Evolutionary conservation across 2,797 vertebrate genomes (phyloP), one percentile per base, ranked within the genome.

Genomic region (Geotrypetes seraphini): DNA sequence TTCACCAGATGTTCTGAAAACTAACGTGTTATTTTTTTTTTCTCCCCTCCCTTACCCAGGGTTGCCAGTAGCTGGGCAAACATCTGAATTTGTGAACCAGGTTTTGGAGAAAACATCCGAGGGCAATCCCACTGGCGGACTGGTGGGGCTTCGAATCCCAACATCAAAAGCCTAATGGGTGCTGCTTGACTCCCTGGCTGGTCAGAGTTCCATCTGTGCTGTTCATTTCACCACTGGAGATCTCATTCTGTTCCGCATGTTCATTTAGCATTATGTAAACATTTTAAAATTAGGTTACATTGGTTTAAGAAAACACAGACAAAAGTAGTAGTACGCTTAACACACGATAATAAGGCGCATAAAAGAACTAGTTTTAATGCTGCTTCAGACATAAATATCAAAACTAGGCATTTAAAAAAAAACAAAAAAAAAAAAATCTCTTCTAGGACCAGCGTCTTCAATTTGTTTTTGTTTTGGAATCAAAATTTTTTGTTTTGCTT

Each of bases 61-160:
- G 31, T 74, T 91, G 15, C 89, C 92, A 42, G 95, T 99, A 36
- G 92, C 91, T 22, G 88, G 94, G 33, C 88, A 99, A 80, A 98
- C 96, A 14, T 98, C 96, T 8, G 96, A 99, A 64, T 99, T 99
- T 25, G 96, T 99, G 63, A 99, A 99, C 83, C 93, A 95, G 59
- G 96, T 99, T 62, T 81, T 99, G 80, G 96, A 98, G 79, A 96
- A 86, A 78, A 98, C 95, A 1, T 90, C 91, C 20, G 87, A 84
- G 19, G 96, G 95, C 25, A 91, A 96, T 66, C 84, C 93, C 63
- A 97, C 95, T 0, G 96, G 96, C n/a, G 95, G 96, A 55, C 81
- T 99, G 36, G 90, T 96, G 17, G 96, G 93, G 50, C 79, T 99
- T 22, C 79, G 92, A 33, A 91, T 99, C 53, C 96, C 94, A 34